Evolutionary conservation across 1,140 invertebrate genomes (phyloP).

Genomic region (Drosophila tristis): DNA sequence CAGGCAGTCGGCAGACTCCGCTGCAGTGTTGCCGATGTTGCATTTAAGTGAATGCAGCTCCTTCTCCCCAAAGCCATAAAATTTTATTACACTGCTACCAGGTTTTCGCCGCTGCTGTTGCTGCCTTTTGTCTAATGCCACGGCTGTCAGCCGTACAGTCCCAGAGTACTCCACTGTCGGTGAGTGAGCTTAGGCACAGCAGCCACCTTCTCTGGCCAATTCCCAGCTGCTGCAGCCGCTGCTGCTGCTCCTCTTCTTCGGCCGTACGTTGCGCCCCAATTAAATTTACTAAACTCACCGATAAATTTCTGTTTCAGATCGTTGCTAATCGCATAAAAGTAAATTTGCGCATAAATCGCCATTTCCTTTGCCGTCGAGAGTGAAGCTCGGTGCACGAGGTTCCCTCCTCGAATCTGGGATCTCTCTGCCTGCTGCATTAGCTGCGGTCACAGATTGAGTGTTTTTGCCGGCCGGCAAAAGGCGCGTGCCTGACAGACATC

Average conservation of each 20-base stretch:
- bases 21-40: conserved; percentile 7
- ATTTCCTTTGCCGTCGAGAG: conserved; percentile 37
- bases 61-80: conserved; percentile 58
- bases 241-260: conserved; percentile 41
- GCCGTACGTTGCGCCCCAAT: conserved; percentile 65
- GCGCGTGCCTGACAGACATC: conserved; percentile 55
- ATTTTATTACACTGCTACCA: conserved; percentile 76
- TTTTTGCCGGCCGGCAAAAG: conserved; percentile 65
- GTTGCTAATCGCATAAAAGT: conserved; percentile 82
- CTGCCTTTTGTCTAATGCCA: conserved; percentile 60
- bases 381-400: neutral
- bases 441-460: conserved; percentile 12
- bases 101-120: conserved; percentile 29
- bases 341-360: conserved; percentile 81
- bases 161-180: too few species aligned
- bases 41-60: conserved; percentile 48
- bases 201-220: conserved; percentile 28
- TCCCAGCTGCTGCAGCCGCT: conserved; percentile 12
- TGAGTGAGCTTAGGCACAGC: neutral
- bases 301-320: conserved; percentile 75
- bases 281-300: conserved; percentile 81
- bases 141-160: conserved; percentile 1
- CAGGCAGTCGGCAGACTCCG: conserved; percentile 25
- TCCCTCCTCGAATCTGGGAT: neutral
- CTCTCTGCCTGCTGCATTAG: conserved; percentile 1